These are phyloP conservation scores for Tenthredo distinguenda DNA, from an alignment of 2,888 invertebrate species.

Conservation along the genomic window DNA sequence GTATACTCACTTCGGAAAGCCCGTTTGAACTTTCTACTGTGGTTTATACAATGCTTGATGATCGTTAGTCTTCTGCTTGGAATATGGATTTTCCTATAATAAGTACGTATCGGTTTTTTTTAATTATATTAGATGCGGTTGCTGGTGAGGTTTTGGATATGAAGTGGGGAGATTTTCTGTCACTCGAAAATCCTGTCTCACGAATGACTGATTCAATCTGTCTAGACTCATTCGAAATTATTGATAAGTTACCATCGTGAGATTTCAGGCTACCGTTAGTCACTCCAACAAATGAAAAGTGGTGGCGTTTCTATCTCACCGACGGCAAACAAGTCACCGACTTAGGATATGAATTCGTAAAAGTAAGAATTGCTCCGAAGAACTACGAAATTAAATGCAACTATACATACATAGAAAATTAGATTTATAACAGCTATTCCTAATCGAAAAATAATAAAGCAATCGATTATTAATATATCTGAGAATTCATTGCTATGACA, in stretches of 20 bases:
- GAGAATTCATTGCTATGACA: too few relatives aligned
- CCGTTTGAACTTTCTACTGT: slow-evolving; percentile 4
- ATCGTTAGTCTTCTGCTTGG: background rate
- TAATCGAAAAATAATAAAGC: too few relatives aligned
- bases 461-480: too few relatives aligned
- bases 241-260: slow-evolving; percentile 19
- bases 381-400: background rate
- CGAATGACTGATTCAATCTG: background rate
- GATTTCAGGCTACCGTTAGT: background rate
- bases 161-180: background rate
- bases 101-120: background rate
- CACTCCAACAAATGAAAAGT: background rate
- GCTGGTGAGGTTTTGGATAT: background rate
- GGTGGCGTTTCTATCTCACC: background rate
- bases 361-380: background rate
- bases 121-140: background rate
- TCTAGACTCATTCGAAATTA: background rate
- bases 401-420: background rate
- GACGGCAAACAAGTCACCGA: slow-evolving; percentile 3
- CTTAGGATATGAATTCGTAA: background rate
- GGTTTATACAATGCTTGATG: background rate
- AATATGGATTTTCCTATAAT: background rate
- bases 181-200: background rate
- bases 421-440: too few relatives aligned
- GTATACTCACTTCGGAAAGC: background rate